Conservation (phyloP, 2,888 invertebrate genomes). For the Ectemnius cavifrons region DNA sequence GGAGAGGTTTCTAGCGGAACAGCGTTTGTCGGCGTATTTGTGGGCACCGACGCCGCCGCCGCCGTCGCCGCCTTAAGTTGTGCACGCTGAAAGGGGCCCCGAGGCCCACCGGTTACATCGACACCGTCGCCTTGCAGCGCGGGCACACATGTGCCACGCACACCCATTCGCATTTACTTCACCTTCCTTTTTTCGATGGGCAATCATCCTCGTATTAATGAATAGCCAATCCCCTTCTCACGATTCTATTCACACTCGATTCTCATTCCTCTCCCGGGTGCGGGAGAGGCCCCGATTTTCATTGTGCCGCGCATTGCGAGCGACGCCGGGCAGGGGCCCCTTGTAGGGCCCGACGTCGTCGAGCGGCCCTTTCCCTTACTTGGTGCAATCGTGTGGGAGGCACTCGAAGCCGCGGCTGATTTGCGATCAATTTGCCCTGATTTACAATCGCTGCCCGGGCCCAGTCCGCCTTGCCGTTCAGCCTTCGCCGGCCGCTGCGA, state of each 20-base stretch:
- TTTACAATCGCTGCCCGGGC: slow-evolving; percentile 71
- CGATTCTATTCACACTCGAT: too few species aligned
- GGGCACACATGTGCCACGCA: too few species aligned
- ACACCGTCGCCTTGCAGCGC: slow-evolving; percentile 13
- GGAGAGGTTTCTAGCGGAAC: slow-evolving; percentile 71
- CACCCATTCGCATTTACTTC: too few species aligned
- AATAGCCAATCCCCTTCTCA: too few species aligned
- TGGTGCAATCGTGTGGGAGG: slow-evolving; percentile 52
- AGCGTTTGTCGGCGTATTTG: slow-evolving; percentile 77
- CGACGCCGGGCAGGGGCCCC: too few species aligned
- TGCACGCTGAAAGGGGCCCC: slow-evolving; percentile 58
- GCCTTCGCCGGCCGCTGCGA: slow-evolving; percentile 29
- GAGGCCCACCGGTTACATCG: slow-evolving; percentile 41
- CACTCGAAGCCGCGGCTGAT: slow-evolving; percentile 65
- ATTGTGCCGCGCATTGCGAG: too few species aligned
- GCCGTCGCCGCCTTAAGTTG: slow-evolving; percentile 62
- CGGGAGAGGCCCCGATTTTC: too few species aligned
- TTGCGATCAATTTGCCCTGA: slow-evolving; percentile 77
- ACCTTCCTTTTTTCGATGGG: too few species aligned
- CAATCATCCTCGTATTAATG: too few species aligned
- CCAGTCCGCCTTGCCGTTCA: slow-evolving; percentile 31
- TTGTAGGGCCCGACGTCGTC: too few species aligned
- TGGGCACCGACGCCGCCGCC: slow-evolving; percentile 67
- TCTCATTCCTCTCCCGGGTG: too few species aligned
- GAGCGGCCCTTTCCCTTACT: slow-evolving; percentile 26